Base-by-base conservation (phyloP, 2,888 invertebrate species). In the Anthophora plumipes region DNA sequence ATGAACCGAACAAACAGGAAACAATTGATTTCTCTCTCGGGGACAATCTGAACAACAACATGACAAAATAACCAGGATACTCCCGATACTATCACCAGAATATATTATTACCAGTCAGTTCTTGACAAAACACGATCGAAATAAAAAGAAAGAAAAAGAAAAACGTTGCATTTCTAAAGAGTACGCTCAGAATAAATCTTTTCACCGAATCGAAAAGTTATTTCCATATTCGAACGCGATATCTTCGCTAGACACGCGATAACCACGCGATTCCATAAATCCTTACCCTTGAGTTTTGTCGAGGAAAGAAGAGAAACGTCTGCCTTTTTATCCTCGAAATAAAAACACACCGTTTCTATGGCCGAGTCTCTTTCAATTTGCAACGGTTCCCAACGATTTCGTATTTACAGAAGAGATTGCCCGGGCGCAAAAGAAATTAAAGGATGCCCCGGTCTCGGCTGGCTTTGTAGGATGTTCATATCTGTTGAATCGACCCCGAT, bases 381-480 rank as follows among this genome's bases (percentile, higher is more conserved):
- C 69, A 48, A 66, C 39, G 31, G 46, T 17, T 43, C 46, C 63
- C 22, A 17, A 55, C 77, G 75, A 84, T 76, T 68, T 69, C 25
- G 67, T 85, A 80, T 85, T 85, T 85, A 70, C 77, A 59, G 59
- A 75, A 57, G 67, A 64, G 74, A 80, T 80, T 76, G 73, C 25
- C 22, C 66, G 52, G 31, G 57, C 39, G 76, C 41, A 67, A 75
- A 77, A 72, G 75, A 74, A 86, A 84, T 77, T 84, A 76, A 77
- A 86, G 66, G 55, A 60, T 37, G 41, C 1, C 11, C 20, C 11
- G 14, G 20, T 46, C 57, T n/a, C 41, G 55, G 55, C 22, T 64
- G 60, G 52, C 75, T 84, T 86, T 77, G 84, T 3, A 86, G 61
- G 43, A 55, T 70, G 74, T 75, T 71, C 69, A 64, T 80, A 72